These are phyloP conservation scores for Phodopus roborovskii DNA, from an alignment of 2,113 vertebrate genomes.

Conservation along the genomic window DNA sequence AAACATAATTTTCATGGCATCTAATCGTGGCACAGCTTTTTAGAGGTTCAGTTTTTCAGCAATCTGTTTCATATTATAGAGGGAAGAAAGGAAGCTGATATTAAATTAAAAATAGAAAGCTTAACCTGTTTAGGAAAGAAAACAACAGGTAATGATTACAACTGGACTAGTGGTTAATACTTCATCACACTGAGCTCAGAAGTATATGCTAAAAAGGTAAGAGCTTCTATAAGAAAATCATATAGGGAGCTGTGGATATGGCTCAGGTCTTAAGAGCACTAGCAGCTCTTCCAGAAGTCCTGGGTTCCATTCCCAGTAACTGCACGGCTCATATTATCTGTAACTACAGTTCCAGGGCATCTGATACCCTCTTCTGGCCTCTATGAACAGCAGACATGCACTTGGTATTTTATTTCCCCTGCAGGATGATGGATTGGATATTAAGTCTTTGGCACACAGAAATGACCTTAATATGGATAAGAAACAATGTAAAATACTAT, in stretches of 20 bases:
- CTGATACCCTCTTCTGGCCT: not conserved
- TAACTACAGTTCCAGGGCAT: not conserved
- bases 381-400: not conserved
- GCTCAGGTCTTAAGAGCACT: not conserved
- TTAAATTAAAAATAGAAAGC: slow-evolving; percentile 3
- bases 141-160: slow-evolving; percentile 14
- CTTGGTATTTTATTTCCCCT: not conserved
- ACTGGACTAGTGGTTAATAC: not conserved
- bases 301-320: not conserved
- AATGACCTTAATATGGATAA: not conserved
- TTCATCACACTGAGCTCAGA: slow-evolving; percentile 28
- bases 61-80: not conserved
- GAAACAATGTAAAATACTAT: not conserved
- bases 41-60: slow-evolving; percentile 21
- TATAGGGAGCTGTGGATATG: not conserved
- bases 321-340: not conserved
- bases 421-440: not conserved
- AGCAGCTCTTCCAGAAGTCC: not conserved
- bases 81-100: not conserved
- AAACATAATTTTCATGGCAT: not conserved
- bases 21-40: not conserved
- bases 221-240: slow-evolving; percentile 27
- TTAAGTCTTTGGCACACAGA: not conserved
- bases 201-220: not conserved
- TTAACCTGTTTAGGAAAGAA: not conserved